Percentiles rank a stretch among this genome's conserved stretches.
Conservation (phyloP, 2,888 invertebrate genomes). For the Dryobotodes eremita region DNA sequence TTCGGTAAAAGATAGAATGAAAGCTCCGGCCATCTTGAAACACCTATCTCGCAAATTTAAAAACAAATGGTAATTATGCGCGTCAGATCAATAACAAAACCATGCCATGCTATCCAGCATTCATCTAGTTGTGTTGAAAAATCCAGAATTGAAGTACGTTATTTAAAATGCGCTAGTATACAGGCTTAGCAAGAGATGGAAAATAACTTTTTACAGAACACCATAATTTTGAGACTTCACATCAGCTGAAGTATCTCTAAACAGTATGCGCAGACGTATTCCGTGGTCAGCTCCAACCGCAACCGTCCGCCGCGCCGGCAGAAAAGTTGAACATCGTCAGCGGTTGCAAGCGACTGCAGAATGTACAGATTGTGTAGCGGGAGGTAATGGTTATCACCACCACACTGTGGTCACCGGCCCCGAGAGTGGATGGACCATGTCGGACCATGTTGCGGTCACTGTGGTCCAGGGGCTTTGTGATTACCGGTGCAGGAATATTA, state of each 20-base stretch:
- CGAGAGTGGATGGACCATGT: conserved; percentile 3
- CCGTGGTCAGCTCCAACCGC: conserved; percentile 40
- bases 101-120: neutral
- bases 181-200: neutral
- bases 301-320: neutral
- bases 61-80: neutral
- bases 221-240: neutral
- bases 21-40: neutral
- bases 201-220: neutral
- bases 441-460: conserved; percentile 45
- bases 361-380: conserved; percentile 19
- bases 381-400: conserved; percentile 26
- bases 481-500: neutral
- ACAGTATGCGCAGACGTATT: conserved; percentile 35
- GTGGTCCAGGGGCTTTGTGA: conserved; percentile 9
- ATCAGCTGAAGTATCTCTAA: conserved; percentile 26
- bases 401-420: neutral
- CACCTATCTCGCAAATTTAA: conserved; percentile 7
- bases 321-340: conserved; percentile 25
- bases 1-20: conserved; percentile 35
- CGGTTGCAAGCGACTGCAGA: conserved; percentile 13
- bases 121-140: neutral
- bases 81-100: neutral
- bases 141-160: neutral
- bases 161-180: too few relatives aligned